Conservation (phyloP, 2,888 invertebrate species). For the Tupiocoris notatus region DNA sequence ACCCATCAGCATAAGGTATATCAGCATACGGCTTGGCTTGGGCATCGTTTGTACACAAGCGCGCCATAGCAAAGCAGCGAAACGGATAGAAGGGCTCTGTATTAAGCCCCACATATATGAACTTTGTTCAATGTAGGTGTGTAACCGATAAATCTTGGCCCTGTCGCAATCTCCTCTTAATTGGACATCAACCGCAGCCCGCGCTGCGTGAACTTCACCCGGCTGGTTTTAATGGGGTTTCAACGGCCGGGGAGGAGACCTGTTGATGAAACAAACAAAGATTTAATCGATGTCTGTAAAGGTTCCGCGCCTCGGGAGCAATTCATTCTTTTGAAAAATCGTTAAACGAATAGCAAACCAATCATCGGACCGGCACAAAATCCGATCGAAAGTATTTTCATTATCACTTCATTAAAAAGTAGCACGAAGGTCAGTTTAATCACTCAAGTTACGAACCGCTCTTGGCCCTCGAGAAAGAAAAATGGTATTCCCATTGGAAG, state of each 20-base stretch:
- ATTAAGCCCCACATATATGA: neutral
- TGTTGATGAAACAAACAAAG: neutral
- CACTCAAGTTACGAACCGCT: too few relatives aligned
- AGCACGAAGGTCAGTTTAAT: too few relatives aligned
- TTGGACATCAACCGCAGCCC: neutral
- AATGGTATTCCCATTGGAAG: too few relatives aligned
- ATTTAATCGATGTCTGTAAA: neutral
- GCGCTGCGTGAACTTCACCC: neutral
- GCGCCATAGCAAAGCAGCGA: too few relatives aligned
- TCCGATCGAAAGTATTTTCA: neutral
- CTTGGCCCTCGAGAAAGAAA: too few relatives aligned
- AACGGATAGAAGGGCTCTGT: too few relatives aligned
- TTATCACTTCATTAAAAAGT: too few relatives aligned
- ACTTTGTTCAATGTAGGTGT: neutral
- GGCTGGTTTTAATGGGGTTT: neutral
- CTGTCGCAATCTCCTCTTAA: neutral
- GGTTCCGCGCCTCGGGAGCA: neutral
- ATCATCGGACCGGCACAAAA: neutral
- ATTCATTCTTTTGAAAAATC: neutral
- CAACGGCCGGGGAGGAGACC: neutral
- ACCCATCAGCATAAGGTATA: too few relatives aligned
- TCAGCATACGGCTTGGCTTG: too few relatives aligned
- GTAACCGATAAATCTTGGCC: neutral
- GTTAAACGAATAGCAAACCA: neutral
- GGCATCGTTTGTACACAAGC: too few relatives aligned